Percentiles rank a stretch among this genome's conserved stretches.
phyloP scores from a whole-genome alignment of 1,140 invertebrate species.

The Zaprionus vittiger region DNA sequence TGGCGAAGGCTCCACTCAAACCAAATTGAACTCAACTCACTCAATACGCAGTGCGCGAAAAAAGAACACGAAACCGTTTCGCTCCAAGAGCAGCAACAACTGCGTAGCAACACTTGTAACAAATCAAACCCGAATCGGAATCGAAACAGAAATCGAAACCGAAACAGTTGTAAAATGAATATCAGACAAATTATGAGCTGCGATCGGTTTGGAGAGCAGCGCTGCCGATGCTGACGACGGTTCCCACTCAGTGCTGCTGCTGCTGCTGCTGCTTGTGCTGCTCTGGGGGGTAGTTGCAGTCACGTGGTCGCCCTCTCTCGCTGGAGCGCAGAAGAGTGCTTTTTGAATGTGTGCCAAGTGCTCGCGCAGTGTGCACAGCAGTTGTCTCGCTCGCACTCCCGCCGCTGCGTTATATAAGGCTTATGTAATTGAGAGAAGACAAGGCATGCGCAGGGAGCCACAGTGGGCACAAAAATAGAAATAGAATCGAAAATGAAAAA shows the following conservation, averaged over 20 bases:
- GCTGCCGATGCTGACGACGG: conserved; percentile 40
- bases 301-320: conserved; percentile 34
- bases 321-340: conserved; percentile 32
- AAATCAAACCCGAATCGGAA: conserved; percentile 26
- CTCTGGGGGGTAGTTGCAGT: conserved; percentile 30
- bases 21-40: conserved; percentile 34
- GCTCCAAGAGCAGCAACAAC: conserved; percentile 41
- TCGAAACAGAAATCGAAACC: neutral
- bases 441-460: conserved; percentile 69
- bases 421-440: conserved; percentile 69
- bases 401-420: conserved; percentile 67
- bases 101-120: conserved; percentile 51
- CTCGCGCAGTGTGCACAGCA: conserved; percentile 14
- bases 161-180: conserved; percentile 55
- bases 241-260: conserved; percentile 15
- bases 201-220: conserved; percentile 35
- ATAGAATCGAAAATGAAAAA: conserved; percentile 23
- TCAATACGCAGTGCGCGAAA: conserved; percentile 43
- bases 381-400: conserved; percentile 47
- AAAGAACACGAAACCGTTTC: conserved; percentile 43
- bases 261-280: conserved; percentile 39
- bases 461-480: conserved; percentile 71
- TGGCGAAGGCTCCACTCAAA: conserved; percentile 8
- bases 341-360: conserved; percentile 31
- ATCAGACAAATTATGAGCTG: conserved; percentile 66